Percentiles rank a stretch among this genome's conserved stretches.
These are phyloP conservation scores for Mythimna albipuncta DNA, from an alignment of 2,888 invertebrate genomes.

Conservation along the genomic window DNA sequence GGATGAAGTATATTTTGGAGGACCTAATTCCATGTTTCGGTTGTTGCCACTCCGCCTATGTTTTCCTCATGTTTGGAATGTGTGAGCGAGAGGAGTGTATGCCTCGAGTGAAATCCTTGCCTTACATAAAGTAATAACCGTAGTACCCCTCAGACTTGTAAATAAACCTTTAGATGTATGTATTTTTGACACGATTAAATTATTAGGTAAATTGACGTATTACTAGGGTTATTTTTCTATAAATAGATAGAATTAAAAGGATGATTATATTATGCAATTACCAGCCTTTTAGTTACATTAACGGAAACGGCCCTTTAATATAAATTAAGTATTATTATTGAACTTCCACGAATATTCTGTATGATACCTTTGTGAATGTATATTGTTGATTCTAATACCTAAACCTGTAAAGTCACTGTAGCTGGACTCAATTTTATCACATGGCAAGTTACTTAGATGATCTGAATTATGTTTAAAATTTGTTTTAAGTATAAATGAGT, in stretches of 20 bases:
- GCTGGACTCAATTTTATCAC: conserved; percentile 40
- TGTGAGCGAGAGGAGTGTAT: conserved; percentile 49
- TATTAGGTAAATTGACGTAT: conserved; percentile 61
- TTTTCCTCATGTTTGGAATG: conserved; percentile 58
- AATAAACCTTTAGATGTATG: conserved; percentile 67
- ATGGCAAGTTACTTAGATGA: conserved; percentile 52
- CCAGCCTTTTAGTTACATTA: conserved; percentile 49
- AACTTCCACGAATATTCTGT: conserved; percentile 34
- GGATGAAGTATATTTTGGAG: conserved; percentile 67
- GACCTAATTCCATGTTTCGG: conserved; percentile 74
- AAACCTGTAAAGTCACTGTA: conserved; percentile 15
- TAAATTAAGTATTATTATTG: conserved; percentile 42
- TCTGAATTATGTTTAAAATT: conserved; percentile 27
- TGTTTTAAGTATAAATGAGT: conserved; percentile 34
- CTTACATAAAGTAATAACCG: conserved; percentile 66
- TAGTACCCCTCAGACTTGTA: conserved; percentile 53
- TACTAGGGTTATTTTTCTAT: conserved; percentile 64
- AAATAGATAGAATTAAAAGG: conserved; percentile 48
- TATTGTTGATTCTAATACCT: conserved; percentile 35
- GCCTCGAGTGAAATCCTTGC: conserved; percentile 57
- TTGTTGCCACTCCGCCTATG: conserved; percentile 84
- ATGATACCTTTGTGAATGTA: conserved; percentile 45
- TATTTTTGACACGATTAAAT: conserved; percentile 67
- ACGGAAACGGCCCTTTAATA: conserved; percentile 44
- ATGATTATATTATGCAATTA: conserved; percentile 46